phyloP scores from a whole-genome alignment of 2,888 invertebrate species.

The Drepanosiphum platanoidis region DNA sequence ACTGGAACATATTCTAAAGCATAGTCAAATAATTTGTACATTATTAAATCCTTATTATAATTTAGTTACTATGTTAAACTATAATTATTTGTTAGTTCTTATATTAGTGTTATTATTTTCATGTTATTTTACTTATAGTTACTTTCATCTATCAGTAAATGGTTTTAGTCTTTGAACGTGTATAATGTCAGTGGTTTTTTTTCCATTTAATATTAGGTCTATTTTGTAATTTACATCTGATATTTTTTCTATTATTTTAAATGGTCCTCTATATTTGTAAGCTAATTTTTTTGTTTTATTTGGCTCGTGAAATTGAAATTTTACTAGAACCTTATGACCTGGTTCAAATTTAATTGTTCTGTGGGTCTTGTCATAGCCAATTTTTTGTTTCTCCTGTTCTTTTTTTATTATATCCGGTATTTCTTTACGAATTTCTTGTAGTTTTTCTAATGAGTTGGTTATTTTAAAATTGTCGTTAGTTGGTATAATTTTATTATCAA shows the following conservation, averaged over 20 bases:
- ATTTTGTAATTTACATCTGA: neutral
- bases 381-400: too few relatives aligned
- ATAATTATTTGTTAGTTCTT: too few relatives aligned
- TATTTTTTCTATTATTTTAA: neutral
- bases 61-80: too few relatives aligned
- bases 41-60: too few relatives aligned
- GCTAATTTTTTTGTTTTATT: slow-evolving; percentile 2
- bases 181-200: neutral
- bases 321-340: neutral
- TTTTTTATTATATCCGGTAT: neutral
- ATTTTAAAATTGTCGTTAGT: neutral
- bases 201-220: neutral
- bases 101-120: neutral
- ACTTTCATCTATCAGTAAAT: neutral
- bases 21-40: too few relatives aligned
- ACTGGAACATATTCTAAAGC: too few relatives aligned
- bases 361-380: too few relatives aligned
- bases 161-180: neutral
- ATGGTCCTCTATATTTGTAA: neutral
- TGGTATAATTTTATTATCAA: neutral
- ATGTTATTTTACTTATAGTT: neutral
- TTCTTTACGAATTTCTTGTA: neutral
- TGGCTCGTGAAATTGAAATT: neutral
- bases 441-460: neutral
- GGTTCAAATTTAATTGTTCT: neutral